These are phyloP conservation scores for Mungos mungo DNA, from an alignment of 2,113 vertebrate species.

Conservation along the genomic window DNA sequence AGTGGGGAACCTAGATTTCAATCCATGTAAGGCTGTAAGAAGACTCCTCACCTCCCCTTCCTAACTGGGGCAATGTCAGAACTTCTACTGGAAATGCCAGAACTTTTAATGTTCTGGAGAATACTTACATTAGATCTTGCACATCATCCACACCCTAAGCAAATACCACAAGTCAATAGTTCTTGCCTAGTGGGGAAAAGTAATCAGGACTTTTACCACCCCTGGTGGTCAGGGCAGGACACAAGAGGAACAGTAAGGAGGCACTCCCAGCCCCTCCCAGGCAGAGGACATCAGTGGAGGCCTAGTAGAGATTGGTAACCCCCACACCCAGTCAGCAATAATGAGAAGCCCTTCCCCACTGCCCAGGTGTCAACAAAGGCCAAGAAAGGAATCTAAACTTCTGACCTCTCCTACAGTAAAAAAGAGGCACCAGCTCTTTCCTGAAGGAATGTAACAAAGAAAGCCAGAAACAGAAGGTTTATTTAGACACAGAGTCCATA, in stretches of 20 bases:
- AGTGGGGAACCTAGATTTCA: background rate
- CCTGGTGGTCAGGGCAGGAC: background rate
- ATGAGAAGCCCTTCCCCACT: background rate
- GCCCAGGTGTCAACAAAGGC: background rate
- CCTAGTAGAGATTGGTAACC: background rate
- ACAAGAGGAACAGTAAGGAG: background rate
- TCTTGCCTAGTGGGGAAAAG: background rate
- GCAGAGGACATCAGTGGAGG: background rate
- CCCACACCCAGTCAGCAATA: background rate
- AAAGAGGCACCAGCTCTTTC: background rate
- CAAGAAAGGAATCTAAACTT: background rate
- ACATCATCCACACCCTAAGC: background rate
- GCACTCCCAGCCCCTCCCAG: background rate
- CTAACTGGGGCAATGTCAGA: background rate
- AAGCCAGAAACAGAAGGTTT: background rate
- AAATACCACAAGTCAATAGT: background rate
- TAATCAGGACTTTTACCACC: background rate
- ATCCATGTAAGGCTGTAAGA: background rate
- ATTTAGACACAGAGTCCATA: background rate
- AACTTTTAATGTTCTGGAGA: background rate
- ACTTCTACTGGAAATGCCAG: background rate
- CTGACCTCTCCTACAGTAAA: background rate
- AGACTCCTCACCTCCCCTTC: background rate
- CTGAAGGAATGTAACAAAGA: background rate
- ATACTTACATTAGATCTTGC: background rate